phyloP scores from a whole-genome alignment of 2,888 invertebrate genomes.

The Spialia ferax region DNA sequence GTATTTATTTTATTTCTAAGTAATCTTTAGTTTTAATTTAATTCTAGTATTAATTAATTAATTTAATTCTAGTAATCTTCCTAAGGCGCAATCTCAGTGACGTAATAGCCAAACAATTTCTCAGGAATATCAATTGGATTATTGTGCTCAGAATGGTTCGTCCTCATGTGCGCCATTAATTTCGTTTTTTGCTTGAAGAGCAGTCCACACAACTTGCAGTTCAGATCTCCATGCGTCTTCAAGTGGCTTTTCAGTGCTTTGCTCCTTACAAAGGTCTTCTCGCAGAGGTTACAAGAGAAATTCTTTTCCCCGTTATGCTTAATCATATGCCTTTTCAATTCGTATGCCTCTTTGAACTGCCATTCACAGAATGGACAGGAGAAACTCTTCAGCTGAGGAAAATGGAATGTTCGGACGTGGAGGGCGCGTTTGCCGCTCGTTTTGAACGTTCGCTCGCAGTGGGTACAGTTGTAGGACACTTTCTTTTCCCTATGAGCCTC shows the following conservation, averaged over 20 bases:
- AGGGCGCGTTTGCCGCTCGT: constrained; percentile 73
- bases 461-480: constrained; percentile 67
- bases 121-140: constrained; percentile 49
- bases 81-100: not conserved
- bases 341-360: constrained; percentile 74
- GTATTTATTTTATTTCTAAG: not conserved
- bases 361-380: constrained; percentile 70
- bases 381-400: constrained; percentile 65
- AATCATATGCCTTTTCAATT: constrained; percentile 73
- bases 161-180: constrained; percentile 59
- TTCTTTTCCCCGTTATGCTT: constrained; percentile 71
- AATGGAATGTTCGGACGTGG: constrained; percentile 69
- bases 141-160: constrained; percentile 57
- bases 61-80: too few relatives aligned
- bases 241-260: constrained; percentile 66
- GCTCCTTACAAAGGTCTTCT: constrained; percentile 68
- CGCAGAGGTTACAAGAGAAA: constrained; percentile 69
- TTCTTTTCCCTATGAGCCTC: constrained; percentile 70
- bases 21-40: too few relatives aligned
- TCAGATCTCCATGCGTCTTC: constrained; percentile 68
- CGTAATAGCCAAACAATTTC: constrained; percentile 36
- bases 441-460: constrained; percentile 72
- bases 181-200: constrained; percentile 60
- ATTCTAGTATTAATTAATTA: too few relatives aligned
- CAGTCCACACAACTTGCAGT: constrained; percentile 64